Conservation (phyloP, 2,113 vertebrate genomes). For the Beaufortia kweichowensis region DNA sequence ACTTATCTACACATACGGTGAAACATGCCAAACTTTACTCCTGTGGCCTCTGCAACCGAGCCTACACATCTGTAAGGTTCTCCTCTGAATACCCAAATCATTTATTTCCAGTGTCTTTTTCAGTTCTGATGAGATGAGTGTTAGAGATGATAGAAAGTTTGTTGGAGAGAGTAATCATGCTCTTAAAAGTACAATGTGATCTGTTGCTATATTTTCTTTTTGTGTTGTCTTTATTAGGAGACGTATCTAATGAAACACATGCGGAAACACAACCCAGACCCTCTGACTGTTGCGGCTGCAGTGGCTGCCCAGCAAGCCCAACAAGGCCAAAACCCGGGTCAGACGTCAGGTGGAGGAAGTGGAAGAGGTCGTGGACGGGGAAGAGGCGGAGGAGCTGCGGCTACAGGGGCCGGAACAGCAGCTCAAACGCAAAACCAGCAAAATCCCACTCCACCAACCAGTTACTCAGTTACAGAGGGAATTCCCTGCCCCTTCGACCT, state of each 20-base stretch:
- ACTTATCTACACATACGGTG: conserved; percentile 94
- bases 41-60: conserved; percentile 93
- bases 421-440: conserved; percentile 71
- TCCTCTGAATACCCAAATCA: not conserved
- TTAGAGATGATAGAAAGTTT: too few species aligned
- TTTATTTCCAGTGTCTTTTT: not conserved
- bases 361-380: conserved; percentile 52
- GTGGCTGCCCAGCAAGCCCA: conserved; percentile 72
- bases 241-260: conserved; percentile 99
- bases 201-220: not conserved
- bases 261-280: conserved; percentile 95
- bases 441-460: conserved; percentile 73
- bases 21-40: conserved; percentile 97
- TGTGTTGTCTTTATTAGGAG: conserved; percentile 72
- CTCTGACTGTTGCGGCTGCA: conserved; percentile 70
- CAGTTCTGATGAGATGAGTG: too few species aligned
- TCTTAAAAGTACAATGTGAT: too few species aligned
- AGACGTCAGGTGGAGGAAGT: conserved; percentile 46
- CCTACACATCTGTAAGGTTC: conserved; percentile 90
- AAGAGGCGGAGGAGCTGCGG: conserved; percentile 72
- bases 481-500: conserved; percentile 90
- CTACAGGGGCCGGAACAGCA: conserved; percentile 63
- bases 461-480: conserved; percentile 74
- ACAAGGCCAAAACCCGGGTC: conserved; percentile 67
- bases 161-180: too few species aligned